phyloP scores from a whole-genome alignment of 2,888 invertebrate genomes.

The Elegia similella region DNA sequence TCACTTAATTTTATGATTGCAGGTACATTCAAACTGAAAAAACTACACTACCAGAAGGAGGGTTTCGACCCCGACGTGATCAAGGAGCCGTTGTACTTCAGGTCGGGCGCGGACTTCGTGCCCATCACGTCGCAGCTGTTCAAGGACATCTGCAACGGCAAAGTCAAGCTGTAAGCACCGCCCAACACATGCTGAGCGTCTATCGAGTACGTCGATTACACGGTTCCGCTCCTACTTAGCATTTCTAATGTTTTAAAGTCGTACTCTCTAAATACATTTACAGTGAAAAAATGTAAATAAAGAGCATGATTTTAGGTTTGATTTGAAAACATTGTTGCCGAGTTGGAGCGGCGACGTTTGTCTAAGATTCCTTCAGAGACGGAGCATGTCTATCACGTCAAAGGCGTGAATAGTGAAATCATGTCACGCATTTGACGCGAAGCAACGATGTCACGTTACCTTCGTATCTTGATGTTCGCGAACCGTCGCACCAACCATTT shows the following conservation, averaged over 20 bases:
- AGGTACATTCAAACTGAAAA: conserved; percentile 97
- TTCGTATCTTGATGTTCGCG: not conserved
- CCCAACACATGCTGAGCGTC: not conserved
- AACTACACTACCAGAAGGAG: conserved; percentile 91
- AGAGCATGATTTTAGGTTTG: not conserved
- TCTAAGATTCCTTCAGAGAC: not conserved
- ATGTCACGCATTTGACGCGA: not conserved
- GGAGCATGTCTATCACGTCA: not conserved
- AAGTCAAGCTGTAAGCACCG: conserved; percentile 62
- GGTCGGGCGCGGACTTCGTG: conserved; percentile 74
- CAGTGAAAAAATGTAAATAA: not conserved
- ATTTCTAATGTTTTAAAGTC: not conserved
- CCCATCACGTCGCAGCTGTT: conserved; percentile 83
- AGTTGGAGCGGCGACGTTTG: not conserved
- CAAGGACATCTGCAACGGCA: conserved; percentile 79
- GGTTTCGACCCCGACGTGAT: conserved; percentile 89
- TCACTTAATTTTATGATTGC: conserved; percentile 40
- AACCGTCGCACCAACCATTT: not conserved
- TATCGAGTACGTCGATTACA: not conserved
- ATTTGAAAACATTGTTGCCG: not conserved
- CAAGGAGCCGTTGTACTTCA: conserved; percentile 88
- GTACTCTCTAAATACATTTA: not conserved
- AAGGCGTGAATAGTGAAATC: not conserved
- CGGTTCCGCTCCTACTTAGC: not conserved
- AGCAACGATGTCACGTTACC: not conserved